Conservation (phyloP, 2,113 vertebrate species). For the Mormyrus iriodes region DNA sequence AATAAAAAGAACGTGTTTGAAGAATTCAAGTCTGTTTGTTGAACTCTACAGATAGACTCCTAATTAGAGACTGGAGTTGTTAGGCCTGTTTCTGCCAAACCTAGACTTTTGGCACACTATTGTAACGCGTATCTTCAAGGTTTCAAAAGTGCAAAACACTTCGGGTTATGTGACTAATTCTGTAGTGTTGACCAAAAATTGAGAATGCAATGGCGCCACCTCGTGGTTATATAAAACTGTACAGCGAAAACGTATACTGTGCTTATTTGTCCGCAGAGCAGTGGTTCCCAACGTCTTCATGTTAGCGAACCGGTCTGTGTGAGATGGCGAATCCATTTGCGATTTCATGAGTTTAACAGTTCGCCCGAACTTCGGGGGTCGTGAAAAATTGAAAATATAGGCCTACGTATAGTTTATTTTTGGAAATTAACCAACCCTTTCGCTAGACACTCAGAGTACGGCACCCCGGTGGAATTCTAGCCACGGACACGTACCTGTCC, state of each 20-base stretch:
- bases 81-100: neutral
- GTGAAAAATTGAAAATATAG: neutral
- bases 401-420: neutral
- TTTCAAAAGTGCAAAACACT: neutral
- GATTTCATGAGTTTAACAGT: neutral
- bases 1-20: neutral
- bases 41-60: neutral
- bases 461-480: neutral
- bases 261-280: neutral
- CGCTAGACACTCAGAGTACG: neutral
- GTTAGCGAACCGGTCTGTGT: neutral
- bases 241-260: neutral
- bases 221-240: neutral
- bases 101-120: neutral
- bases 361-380: neutral
- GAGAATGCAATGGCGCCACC: slow-evolving; percentile 13
- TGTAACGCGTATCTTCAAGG: neutral
- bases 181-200: neutral
- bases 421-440: neutral
- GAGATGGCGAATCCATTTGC: neutral
- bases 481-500: neutral
- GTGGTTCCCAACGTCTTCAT: neutral
- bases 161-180: neutral
- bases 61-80: neutral
- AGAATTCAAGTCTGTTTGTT: neutral